These are phyloP conservation scores for Lasioglossum morio DNA, from an alignment of 2,888 invertebrate species.

Conservation along the genomic window DNA sequence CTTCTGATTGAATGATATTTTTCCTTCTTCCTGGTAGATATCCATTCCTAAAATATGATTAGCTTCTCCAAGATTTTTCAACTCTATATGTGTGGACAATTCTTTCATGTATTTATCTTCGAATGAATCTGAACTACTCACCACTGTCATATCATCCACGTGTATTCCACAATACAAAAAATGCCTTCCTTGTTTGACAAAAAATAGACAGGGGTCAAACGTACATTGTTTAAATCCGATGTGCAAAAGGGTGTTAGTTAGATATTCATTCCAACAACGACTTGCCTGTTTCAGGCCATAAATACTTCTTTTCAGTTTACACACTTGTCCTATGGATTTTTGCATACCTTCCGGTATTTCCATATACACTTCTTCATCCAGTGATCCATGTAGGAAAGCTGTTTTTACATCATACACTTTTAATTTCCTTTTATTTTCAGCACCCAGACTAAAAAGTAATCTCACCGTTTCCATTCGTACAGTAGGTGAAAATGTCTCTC, in stretches of 20 bases:
- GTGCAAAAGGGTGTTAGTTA: neutral
- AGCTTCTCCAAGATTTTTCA: conserved; percentile 16
- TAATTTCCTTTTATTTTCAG: too few relatives aligned
- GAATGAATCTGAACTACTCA: neutral
- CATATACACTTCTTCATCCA: too few relatives aligned
- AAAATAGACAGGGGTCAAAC: conserved; percentile 25
- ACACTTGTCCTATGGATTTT: neutral
- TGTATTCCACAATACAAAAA: conserved; percentile 18
- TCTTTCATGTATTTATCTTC: conserved; percentile 1
- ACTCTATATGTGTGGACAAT: neutral
- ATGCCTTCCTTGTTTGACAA: neutral
- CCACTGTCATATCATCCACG: conserved; percentile 33
- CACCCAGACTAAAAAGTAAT: too few relatives aligned
- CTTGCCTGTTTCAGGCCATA: conserved; percentile 20
- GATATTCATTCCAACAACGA: conserved; percentile 17
- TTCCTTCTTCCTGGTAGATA: conserved; percentile 15
- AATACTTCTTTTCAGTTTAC: conserved; percentile 12
- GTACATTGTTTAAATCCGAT: neutral
- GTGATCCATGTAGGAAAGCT: too few relatives aligned
- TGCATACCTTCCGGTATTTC: too few relatives aligned
- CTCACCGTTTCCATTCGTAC: too few relatives aligned
- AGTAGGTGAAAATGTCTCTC: too few relatives aligned
- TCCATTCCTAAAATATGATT: conserved; percentile 21
- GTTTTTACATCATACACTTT: too few relatives aligned
- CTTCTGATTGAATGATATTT: neutral